Conservation (phyloP, 1,140 invertebrate species). For the Episyrphus balteatus region DNA sequence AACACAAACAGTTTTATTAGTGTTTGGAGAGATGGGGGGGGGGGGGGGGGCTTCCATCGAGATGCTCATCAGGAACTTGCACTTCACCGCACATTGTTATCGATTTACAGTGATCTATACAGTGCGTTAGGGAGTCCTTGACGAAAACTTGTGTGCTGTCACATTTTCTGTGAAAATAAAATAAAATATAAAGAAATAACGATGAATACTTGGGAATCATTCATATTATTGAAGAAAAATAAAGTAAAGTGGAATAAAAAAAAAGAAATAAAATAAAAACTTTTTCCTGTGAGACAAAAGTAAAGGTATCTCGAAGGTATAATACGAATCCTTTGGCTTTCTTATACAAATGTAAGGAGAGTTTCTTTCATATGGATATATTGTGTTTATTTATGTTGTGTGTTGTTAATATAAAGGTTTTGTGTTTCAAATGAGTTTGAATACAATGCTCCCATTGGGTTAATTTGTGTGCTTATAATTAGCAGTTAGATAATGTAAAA, state of each 20-base stretch:
- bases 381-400: too few species aligned
- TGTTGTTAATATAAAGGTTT: too few species aligned
- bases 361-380: too few species aligned
- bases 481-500: too few species aligned
- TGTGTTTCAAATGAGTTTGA: too few species aligned
- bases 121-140: slow-evolving; percentile 71
- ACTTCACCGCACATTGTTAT: slow-evolving; percentile 92
- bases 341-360: too few species aligned
- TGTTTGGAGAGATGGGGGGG: background rate
- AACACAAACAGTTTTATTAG: background rate
- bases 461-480: too few species aligned
- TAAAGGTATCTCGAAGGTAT: background rate
- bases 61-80: slow-evolving; percentile 77
- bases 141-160: slow-evolving; percentile 72
- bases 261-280: background rate
- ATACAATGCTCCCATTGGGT: too few species aligned
- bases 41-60: slow-evolving; percentile 61
- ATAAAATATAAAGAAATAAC: background rate
- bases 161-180: slow-evolving; percentile 55
- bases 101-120: slow-evolving; percentile 72
- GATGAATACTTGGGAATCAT: background rate
- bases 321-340: too few species aligned
- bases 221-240: background rate
- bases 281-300: background rate
- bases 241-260: background rate